These are phyloP conservation scores for Formica aserva DNA, from an alignment of 2,888 invertebrate species.

Conservation along the genomic window DNA sequence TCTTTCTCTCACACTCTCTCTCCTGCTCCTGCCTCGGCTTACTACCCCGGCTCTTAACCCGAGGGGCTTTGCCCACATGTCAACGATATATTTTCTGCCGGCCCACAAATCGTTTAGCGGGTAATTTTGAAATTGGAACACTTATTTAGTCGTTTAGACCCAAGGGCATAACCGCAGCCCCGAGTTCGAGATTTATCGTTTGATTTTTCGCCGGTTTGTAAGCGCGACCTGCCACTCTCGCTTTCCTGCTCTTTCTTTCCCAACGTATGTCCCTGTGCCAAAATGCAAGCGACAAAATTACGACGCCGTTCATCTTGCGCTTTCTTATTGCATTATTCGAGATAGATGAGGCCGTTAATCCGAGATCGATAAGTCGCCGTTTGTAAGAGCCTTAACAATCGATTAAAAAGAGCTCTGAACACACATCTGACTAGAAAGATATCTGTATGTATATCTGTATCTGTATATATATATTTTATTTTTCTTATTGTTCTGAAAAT, in stretches of 20 bases:
- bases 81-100: conserved; percentile 85
- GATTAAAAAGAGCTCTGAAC: not conserved
- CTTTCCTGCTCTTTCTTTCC: conserved; percentile 50
- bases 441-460: not conserved
- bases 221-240: conserved; percentile 58
- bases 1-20: conserved; percentile 37
- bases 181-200: conserved; percentile 78
- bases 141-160: conserved; percentile 85
- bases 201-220: conserved; percentile 74
- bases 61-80: conserved; percentile 82
- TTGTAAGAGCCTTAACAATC: conserved; percentile 17
- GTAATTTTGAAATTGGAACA: conserved; percentile 85
- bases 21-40: conserved; percentile 42
- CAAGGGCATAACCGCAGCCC: conserved; percentile 77
- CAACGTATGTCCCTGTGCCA: conserved; percentile 7
- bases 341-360: conserved; percentile 34
- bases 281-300: conserved; percentile 43
- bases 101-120: conserved; percentile 85
- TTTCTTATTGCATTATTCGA: conserved; percentile 29
- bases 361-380: conserved; percentile 43
- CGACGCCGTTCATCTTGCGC: conserved; percentile 42
- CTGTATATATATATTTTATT: not conserved
- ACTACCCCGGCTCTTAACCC: conserved; percentile 71
- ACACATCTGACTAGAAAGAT: not conserved
- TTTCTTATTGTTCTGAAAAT: not conserved